phyloP scores from a whole-genome alignment of 2,797 vertebrate genomes.

The Chelmon rostratus region DNA sequence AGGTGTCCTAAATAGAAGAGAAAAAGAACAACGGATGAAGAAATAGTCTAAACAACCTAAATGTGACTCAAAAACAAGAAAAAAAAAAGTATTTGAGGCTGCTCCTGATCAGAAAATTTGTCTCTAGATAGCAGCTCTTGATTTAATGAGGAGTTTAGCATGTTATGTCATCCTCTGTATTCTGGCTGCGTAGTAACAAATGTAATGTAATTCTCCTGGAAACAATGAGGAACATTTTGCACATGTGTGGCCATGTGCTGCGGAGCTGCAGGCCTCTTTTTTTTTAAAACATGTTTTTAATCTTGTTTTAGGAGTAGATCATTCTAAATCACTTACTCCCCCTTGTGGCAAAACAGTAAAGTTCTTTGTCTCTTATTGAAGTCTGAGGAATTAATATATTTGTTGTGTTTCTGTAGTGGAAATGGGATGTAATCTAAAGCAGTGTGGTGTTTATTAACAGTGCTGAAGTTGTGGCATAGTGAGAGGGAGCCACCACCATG shows the following conservation, averaged over 20 bases:
- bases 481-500: not conserved
- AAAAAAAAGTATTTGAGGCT: not conserved
- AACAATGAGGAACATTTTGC: constrained; percentile 63
- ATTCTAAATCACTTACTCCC: constrained; percentile 71
- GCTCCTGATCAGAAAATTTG: not conserved
- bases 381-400: constrained; percentile 16
- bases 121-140: not conserved
- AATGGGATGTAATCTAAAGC: constrained; percentile 2
- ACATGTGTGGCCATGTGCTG: constrained; percentile 69
- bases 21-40: not conserved
- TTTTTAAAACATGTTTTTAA: constrained; percentile 64
- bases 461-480: constrained; percentile 27
- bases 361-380: not conserved
- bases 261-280: constrained; percentile 52
- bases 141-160: constrained; percentile 5
- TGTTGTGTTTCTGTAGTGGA: not conserved
- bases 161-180: constrained; percentile 1
- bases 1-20: constrained; percentile 24
- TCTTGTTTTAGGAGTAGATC: constrained; percentile 51
- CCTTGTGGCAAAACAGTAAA: constrained; percentile 75
- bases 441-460: constrained; percentile 21
- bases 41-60: not conserved
- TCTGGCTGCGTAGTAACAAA: constrained; percentile 22
- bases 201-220: constrained; percentile 23
- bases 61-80: not conserved